Conservation (phyloP, 2,797 vertebrate genomes). For the Darevskia mixta region DNA sequence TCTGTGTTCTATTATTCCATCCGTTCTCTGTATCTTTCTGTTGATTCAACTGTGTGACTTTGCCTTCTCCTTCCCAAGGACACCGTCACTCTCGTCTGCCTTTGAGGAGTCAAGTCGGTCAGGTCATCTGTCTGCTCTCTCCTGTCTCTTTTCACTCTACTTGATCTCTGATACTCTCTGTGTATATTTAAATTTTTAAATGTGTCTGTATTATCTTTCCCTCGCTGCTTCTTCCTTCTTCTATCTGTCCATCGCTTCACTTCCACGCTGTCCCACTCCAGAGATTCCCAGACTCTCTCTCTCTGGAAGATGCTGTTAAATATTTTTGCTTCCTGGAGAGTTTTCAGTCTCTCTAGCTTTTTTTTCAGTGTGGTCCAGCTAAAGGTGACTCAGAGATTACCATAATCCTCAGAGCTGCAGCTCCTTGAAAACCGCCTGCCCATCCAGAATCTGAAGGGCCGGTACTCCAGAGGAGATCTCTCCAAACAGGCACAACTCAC, state of each 20-base stretch:
- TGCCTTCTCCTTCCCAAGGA: background rate
- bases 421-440: conserved; percentile 44
- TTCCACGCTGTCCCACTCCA: background rate
- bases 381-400: conserved; percentile 4
- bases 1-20: background rate
- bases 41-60: background rate
- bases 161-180: background rate
- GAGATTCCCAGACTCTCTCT: background rate
- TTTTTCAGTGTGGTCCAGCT: conserved; percentile 27
- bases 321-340: background rate
- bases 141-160: background rate
- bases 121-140: background rate
- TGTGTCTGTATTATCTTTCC: background rate
- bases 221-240: background rate
- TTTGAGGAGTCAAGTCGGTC: background rate
- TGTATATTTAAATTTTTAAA: background rate
- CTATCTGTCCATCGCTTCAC: background rate
- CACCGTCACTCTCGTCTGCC: background rate
- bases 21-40: background rate
- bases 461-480: background rate
- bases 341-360: conserved; percentile 31
- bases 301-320: too few relatives aligned
- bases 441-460: background rate
- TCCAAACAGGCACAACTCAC: background rate
- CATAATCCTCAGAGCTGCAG: background rate